These are phyloP conservation scores for Drepana arcuata DNA, from an alignment of 1,140 invertebrate species.

Conservation along the genomic window DNA sequence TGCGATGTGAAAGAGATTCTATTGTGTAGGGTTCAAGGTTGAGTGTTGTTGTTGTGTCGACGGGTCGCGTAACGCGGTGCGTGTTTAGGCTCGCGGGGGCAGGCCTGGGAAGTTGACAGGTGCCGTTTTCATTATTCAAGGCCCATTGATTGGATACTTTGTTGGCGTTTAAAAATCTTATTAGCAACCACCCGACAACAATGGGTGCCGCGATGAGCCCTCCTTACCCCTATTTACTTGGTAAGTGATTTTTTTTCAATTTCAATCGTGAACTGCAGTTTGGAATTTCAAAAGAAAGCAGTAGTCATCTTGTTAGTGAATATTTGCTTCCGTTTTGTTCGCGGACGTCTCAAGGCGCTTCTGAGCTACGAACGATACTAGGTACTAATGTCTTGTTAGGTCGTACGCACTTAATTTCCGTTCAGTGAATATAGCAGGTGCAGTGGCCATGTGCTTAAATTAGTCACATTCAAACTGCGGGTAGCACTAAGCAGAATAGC, in stretches of 20 bases:
- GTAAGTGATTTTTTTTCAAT: slow-evolving; percentile 71
- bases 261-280: slow-evolving; percentile 63
- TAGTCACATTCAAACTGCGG: no score
- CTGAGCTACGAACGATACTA: no score
- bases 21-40: slow-evolving; percentile 22
- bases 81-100: slow-evolving; percentile 51
- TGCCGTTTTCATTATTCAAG: slow-evolving; percentile 70
- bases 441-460: no score
- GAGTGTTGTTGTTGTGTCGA: slow-evolving; percentile 22
- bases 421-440: no score
- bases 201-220: slow-evolving; percentile 40
- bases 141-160: slow-evolving; percentile 71
- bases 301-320: slow-evolving; percentile 65
- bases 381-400: no score
- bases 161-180: slow-evolving; percentile 71
- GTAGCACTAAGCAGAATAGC: no score
- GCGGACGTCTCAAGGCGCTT: slow-evolving; percentile 22
- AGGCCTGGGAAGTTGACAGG: slow-evolving; percentile 60
- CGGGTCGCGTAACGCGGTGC: slow-evolving; percentile 36
- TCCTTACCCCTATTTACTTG: slow-evolving; percentile 56
- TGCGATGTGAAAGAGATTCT: no score
- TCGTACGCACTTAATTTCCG: no score
- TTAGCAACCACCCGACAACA: slow-evolving; percentile 66
- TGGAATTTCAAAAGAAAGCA: slow-evolving; percentile 44
- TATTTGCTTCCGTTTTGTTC: slow-evolving; percentile 36